Evolutionary conservation across 2,797 vertebrate species (phyloP).

Genomic region (Hydrolagus colliei): DNA sequence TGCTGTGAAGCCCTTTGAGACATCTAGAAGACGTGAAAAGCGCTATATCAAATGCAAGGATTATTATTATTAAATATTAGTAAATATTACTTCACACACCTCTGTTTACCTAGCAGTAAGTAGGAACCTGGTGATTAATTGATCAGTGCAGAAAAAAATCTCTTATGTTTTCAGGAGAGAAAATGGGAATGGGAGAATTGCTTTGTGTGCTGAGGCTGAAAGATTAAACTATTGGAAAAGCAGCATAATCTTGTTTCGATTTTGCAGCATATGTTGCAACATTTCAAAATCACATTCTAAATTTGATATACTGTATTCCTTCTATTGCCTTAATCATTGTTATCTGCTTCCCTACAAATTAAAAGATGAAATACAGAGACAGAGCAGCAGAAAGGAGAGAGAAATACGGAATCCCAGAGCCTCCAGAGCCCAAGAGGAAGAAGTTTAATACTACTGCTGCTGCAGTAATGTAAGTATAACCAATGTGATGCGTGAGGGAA

Average conservation of each 20-base stretch:
- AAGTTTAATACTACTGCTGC: slow-evolving; percentile 24
- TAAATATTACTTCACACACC: too few species aligned
- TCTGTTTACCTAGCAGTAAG: too few species aligned
- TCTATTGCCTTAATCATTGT: slow-evolving; percentile 17
- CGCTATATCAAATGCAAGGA: too few species aligned
- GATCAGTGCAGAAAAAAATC: too few species aligned
- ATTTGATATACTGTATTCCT: neutral
- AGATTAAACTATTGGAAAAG: neutral
- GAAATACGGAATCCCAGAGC: slow-evolving; percentile 55
- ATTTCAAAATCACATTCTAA: neutral
- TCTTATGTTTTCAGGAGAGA: too few species aligned
- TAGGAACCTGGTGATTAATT: too few species aligned
- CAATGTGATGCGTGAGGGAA: too few species aligned
- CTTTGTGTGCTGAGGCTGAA: neutral
- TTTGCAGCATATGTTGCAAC: neutral
- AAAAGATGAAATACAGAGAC: slow-evolving; percentile 60
- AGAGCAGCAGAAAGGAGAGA: slow-evolving; percentile 57
- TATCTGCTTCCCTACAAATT: slow-evolving; percentile 37
- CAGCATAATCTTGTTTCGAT: too few species aligned
- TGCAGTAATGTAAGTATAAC: neutral
- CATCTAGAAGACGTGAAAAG: too few species aligned
- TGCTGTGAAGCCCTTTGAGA: too few species aligned
- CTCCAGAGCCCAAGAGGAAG: slow-evolving; percentile 58
- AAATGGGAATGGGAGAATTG: neutral
- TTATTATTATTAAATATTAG: too few species aligned